These are phyloP conservation scores for Piezodorus guildinii DNA, from an alignment of 1,140 invertebrate genomes.

Conservation along the genomic window DNA sequence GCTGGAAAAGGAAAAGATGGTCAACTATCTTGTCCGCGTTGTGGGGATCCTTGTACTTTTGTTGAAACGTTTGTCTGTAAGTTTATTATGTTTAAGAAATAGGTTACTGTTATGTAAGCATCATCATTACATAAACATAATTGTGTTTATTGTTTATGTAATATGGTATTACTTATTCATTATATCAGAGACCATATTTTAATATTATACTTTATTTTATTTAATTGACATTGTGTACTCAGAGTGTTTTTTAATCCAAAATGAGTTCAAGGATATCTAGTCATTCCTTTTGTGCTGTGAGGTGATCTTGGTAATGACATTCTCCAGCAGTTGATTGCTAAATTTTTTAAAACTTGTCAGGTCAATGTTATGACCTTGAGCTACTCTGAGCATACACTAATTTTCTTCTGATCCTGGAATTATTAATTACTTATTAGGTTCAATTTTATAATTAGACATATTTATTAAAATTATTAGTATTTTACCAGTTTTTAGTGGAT, in stretches of 20 bases:
- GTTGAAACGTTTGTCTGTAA: conserved; percentile 92
- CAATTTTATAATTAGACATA: not conserved
- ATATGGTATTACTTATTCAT: too few species aligned
- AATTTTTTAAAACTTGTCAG: not conserved
- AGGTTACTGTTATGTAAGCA: too few species aligned
- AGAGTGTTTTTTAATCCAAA: too few species aligned
- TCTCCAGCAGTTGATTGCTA: not conserved
- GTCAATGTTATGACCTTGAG: conserved; percentile 3
- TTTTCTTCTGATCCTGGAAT: not conserved
- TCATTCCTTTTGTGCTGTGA: not conserved
- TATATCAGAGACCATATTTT: too few species aligned
- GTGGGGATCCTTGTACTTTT: conserved; percentile 89
- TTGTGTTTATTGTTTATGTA: too few species aligned
- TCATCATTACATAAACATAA: too few species aligned
- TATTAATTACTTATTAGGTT: not conserved
- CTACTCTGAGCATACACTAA: not conserved
- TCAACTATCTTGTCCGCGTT: conserved; percentile 77
- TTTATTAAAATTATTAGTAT: too few species aligned
- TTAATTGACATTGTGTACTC: too few species aligned
- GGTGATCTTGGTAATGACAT: conserved; percentile 4
- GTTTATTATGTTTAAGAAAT: conserved; percentile 30
- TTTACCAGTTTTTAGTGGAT: too few species aligned
- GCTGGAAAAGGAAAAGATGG: conserved; percentile 35
- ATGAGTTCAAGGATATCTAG: not conserved
- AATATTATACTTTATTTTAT: too few species aligned